phyloP scores from a whole-genome alignment of 2,797 vertebrate species.

The Halcyon badia region DNA sequence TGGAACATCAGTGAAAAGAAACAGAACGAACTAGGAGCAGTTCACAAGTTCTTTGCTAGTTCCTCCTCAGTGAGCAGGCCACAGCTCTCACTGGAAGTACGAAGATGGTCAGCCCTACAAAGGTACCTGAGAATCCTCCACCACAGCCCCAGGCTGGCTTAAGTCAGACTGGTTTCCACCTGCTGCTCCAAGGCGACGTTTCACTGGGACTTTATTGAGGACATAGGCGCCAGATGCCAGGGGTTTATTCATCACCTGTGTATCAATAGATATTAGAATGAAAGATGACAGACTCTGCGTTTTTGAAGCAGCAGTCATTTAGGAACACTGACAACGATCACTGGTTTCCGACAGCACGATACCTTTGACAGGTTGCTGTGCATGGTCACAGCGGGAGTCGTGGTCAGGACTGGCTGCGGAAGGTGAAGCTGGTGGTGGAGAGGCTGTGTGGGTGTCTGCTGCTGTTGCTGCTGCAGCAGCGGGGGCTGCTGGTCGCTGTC shows the following conservation, averaged over 20 bases:
- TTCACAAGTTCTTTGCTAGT: neutral
- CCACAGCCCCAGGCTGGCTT: constrained; percentile 75
- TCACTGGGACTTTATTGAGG: constrained; percentile 91
- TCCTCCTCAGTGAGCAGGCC: neutral
- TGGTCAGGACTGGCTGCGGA: constrained; percentile 70
- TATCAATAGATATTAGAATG: neutral
- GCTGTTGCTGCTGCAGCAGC: constrained; percentile 67
- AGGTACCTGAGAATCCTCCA: constrained; percentile 82
- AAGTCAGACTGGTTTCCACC: constrained; percentile 82
- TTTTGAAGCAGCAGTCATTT: neutral
- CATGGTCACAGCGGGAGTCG: constrained; percentile 43
- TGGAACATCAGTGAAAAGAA: neutral
- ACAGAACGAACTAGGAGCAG: neutral
- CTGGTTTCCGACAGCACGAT: accelerated
- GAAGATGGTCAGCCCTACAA: too few species aligned
- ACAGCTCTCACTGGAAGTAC: neutral
- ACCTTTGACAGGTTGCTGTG: constrained; percentile 83
- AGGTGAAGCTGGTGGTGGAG: constrained; percentile 79
- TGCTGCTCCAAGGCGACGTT: constrained; percentile 85
- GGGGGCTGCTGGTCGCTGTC: constrained; percentile 85
- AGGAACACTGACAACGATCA: neutral
- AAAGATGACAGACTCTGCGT: neutral
- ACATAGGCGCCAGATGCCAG: constrained; percentile 91
- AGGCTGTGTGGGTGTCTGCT: constrained; percentile 62
- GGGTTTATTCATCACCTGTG: constrained; percentile 88